Evolutionary conservation across 2,113 vertebrate genomes (phyloP).

Genomic region (Corythaixoides concolor): DNA sequence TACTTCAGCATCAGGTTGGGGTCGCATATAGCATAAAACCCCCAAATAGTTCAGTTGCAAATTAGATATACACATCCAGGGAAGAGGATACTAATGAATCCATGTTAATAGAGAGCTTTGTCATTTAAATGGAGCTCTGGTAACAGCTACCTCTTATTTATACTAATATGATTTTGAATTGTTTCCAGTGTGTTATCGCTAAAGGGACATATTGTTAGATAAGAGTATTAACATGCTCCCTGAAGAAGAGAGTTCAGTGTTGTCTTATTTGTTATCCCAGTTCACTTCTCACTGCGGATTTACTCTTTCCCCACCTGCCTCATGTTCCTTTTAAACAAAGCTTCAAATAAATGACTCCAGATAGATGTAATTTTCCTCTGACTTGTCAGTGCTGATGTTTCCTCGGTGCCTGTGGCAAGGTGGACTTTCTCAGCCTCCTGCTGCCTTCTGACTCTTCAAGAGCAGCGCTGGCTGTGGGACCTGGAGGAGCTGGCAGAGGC

Average conservation of each 20-base stretch:
- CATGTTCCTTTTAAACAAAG: background rate
- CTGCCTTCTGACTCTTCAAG: background rate
- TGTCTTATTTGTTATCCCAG: background rate
- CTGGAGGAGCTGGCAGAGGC: background rate
- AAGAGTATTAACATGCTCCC: background rate
- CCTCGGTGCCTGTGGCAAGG: fast-evolving
- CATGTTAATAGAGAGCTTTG: background rate
- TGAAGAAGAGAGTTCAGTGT: background rate
- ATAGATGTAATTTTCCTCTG: background rate
- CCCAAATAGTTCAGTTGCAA: background rate
- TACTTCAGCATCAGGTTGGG: background rate
- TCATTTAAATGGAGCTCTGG: background rate
- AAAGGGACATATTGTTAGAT: background rate
- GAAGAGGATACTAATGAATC: background rate
- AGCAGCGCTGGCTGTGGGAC: fast-evolving
- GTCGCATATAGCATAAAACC: background rate
- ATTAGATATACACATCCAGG: background rate
- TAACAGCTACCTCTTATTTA: background rate
- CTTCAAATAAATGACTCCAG: background rate
- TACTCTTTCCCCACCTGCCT: background rate
- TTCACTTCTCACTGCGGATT: background rate
- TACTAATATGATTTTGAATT: background rate
- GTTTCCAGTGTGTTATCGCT: background rate
- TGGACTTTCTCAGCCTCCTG: background rate
- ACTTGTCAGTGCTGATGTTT: background rate